Conservation (phyloP, 2,797 vertebrate species). For the Perodicticus potto region DNA sequence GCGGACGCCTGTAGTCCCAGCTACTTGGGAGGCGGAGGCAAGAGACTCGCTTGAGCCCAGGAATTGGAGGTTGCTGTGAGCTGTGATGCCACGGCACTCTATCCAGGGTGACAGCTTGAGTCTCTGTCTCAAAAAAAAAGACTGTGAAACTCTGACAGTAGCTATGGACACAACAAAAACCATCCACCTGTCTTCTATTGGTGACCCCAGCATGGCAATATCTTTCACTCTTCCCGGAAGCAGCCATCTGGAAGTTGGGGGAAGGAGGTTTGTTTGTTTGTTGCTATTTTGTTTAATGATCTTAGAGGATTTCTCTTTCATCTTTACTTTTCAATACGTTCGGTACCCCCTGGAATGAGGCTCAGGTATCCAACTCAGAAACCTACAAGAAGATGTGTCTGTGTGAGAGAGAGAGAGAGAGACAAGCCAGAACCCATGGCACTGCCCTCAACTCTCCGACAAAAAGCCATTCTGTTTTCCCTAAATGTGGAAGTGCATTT, state of each 20-base stretch:
- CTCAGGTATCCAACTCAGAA: background rate
- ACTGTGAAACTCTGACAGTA: constrained; percentile 13
- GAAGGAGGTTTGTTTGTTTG: too few relatives aligned
- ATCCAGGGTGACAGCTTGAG: too few relatives aligned
- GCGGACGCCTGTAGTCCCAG: too few relatives aligned
- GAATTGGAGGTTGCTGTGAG: too few relatives aligned
- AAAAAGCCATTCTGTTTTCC: background rate
- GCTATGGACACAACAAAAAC: background rate
- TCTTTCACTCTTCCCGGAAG: background rate
- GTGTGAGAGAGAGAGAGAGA: background rate
- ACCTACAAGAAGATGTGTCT: background rate
- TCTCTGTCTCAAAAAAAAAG: too few relatives aligned
- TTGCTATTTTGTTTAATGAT: background rate
- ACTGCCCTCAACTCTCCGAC: background rate
- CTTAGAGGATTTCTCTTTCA: background rate
- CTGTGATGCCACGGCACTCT: too few relatives aligned
- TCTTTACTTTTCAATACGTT: constrained; percentile 37
- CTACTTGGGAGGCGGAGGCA: too few relatives aligned
- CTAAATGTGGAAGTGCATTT: background rate
- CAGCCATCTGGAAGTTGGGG: background rate
- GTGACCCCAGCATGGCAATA: background rate
- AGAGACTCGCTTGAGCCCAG: too few relatives aligned
- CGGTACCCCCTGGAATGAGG: background rate
- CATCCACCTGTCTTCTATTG: background rate
- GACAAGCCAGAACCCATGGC: background rate